A percentile compares a stretch with the other conserved stretches of the same genome.
Evolutionary conservation across 2,113 vertebrate species (phyloP).

Genomic region (Saccopteryx leptura): DNA sequence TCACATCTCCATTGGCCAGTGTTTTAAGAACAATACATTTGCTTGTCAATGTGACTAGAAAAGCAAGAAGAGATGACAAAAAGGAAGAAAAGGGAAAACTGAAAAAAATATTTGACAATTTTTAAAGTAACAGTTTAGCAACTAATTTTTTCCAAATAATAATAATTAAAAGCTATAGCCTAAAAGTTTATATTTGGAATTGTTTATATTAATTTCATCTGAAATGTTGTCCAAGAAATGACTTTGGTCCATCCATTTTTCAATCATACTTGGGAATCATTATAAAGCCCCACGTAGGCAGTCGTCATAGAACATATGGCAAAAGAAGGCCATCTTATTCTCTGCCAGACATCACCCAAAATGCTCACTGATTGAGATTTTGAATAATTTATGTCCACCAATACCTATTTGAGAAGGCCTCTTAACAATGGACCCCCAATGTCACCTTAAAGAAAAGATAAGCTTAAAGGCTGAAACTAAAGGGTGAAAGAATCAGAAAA

Average conservation of each 20-base stretch:
- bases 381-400: background rate
- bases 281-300: background rate
- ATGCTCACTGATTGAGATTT: background rate
- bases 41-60: background rate
- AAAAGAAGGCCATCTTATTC: background rate
- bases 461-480: background rate
- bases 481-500: background rate
- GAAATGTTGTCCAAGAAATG: constrained; percentile 26
- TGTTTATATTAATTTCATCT: background rate
- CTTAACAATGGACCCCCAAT: background rate
- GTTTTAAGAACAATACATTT: constrained; percentile 27
- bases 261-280: background rate
- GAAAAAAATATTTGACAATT: background rate
- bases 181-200: constrained; percentile 36
- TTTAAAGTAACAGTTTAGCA: background rate
- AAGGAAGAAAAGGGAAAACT: background rate
- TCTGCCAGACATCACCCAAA: background rate
- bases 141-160: constrained; percentile 17
- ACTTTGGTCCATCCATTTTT: background rate
- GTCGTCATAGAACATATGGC: background rate
- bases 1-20: background rate
- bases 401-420: background rate
- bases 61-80: background rate
- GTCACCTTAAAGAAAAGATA: constrained; percentile 27
- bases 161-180: background rate